Conservation (phyloP, 2,888 invertebrate genomes). For the Hirtodrosophila histrioides region DNA sequence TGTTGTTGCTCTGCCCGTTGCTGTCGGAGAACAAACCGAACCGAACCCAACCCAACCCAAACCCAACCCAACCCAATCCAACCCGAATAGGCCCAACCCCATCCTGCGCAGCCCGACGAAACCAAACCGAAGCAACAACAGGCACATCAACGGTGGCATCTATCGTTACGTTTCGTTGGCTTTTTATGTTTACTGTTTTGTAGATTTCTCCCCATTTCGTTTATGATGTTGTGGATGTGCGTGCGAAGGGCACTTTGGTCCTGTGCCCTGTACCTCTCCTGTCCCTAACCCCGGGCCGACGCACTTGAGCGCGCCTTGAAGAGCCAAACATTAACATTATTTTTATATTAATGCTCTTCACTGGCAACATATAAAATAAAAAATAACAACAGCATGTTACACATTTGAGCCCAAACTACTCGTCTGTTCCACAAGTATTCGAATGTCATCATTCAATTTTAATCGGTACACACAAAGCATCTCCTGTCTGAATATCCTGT, state of each 20-base stretch:
- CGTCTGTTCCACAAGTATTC: slow-evolving; percentile 6
- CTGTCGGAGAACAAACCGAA: slow-evolving; percentile 69
- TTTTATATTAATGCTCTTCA: slow-evolving; percentile 75
- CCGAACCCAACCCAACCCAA: slow-evolving; percentile 58
- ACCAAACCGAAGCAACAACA: slow-evolving; percentile 11
- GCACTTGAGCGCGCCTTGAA: slow-evolving; percentile 39
- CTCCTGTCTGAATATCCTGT: no score
- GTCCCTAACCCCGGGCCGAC: neutral
- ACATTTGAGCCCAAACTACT: slow-evolving; percentile 28
- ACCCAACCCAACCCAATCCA: slow-evolving; percentile 6
- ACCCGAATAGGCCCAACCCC: slow-evolving; percentile 16
- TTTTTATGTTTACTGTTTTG: slow-evolving; percentile 78
- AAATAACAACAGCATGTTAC: slow-evolving; percentile 26
- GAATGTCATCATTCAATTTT: slow-evolving; percentile 58
- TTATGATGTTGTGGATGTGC: slow-evolving; percentile 61
- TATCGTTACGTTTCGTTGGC: slow-evolving; percentile 77
- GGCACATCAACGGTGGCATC: slow-evolving; percentile 58
- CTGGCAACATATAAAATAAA: slow-evolving; percentile 35
- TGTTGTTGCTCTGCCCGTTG: slow-evolving; percentile 18
- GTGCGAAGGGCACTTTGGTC: slow-evolving; percentile 53
- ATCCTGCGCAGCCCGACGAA: no score
- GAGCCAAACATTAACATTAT: slow-evolving; percentile 75
- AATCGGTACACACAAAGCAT: slow-evolving; percentile 27
- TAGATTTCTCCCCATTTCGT: slow-evolving; percentile 64
- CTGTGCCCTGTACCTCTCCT: neutral